Evolutionary conservation across 1,140 invertebrate species (phyloP).

Genomic region (Lepidurus arcticus): DNA sequence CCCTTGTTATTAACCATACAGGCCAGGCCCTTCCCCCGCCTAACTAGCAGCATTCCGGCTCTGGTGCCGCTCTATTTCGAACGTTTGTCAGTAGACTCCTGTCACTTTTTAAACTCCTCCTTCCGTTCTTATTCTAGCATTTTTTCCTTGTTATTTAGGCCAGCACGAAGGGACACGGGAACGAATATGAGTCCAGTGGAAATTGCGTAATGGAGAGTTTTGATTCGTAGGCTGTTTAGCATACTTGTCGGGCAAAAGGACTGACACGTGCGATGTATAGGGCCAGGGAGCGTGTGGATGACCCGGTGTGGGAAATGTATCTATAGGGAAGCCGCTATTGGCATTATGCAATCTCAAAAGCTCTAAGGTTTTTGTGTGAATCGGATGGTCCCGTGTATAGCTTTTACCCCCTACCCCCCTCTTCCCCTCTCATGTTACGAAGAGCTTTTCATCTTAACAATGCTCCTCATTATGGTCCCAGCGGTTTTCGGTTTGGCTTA

Average conservation of each 20-base stretch:
- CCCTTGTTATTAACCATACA: constrained; percentile 4
- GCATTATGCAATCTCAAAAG: constrained; percentile 6
- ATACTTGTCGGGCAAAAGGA: background rate
- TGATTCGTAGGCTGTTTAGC: background rate
- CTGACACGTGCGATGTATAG: background rate
- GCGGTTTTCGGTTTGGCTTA: constrained; percentile 2
- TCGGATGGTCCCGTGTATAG: background rate
- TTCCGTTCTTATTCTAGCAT: background rate
- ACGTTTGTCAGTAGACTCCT: background rate
- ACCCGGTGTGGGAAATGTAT: background rate
- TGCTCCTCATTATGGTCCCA: constrained; percentile 1
- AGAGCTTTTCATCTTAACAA: background rate
- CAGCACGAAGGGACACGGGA: background rate
- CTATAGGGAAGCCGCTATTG: background rate
- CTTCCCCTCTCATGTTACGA: background rate
- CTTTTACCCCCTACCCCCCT: background rate
- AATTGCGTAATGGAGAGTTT: background rate
- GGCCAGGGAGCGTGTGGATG: background rate
- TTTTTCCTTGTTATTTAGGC: background rate
- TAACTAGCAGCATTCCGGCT: background rate
- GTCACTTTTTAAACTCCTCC: background rate
- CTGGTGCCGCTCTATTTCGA: background rate
- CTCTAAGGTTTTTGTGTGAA: background rate
- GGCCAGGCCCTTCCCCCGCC: background rate
- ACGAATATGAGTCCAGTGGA: background rate